Conservation (phyloP, 2,888 invertebrate species). For the Abrostola tripartita region DNA sequence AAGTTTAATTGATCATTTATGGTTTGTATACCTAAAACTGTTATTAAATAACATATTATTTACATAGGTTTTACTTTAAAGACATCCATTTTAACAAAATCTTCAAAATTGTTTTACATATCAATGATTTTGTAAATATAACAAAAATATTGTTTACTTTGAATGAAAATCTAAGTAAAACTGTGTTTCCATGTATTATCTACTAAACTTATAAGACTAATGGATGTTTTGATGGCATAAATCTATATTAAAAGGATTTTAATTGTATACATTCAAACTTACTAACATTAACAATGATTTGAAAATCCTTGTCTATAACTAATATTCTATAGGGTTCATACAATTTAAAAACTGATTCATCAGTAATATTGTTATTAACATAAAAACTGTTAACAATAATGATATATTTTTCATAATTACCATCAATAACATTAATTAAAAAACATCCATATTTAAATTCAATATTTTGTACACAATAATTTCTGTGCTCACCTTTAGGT, state of each 20-base stretch:
- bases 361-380: constrained; percentile 63
- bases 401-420: constrained; percentile 62
- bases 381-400: constrained; percentile 72
- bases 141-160: no score
- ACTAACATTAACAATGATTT: constrained; percentile 76
- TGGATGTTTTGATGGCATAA: no score
- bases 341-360: constrained; percentile 69
- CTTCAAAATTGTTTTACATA: no score
- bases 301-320: constrained; percentile 57
- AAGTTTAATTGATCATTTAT: no score
- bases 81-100: no score
- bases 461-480: constrained; percentile 70
- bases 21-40: no score
- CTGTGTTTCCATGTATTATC: no score
- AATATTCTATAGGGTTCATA: constrained; percentile 75
- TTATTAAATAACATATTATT: no score
- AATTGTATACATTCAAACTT: constrained; percentile 75
- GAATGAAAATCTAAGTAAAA: no score
- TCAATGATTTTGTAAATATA: no score
- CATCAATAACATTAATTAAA: constrained; percentile 68
- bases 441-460: constrained; percentile 74
- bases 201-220: no score
- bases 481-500: constrained; percentile 70
- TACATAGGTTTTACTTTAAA: no score
- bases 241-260: constrained; percentile 2